Evolutionary conservation across 1,140 invertebrate genomes (phyloP), one percentile per base, ranked within the genome.

Genomic region (Fopius arisanus): DNA sequence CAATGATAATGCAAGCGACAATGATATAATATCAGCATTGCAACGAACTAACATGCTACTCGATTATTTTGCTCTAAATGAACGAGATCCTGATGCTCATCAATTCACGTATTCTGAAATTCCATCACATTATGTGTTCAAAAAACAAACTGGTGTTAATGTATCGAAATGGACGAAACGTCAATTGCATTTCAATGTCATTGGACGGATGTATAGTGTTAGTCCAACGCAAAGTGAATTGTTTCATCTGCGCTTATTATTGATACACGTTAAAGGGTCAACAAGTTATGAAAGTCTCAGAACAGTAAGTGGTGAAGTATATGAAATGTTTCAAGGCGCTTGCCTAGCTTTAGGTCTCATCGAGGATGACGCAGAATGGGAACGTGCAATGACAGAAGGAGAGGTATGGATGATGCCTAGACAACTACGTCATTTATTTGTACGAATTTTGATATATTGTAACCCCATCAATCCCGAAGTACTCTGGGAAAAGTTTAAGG

Each of bases 321-420:
- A 65, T 14, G 16, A 54, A 2, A 84, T 83, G 12, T 86, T 76
- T 73, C 73, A 80, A 77, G 75, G 76, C 66, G 82, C 86, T n/a
- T 83, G 80, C 19, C 74, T 54, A 67, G 72, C 72, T 12, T 7
- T 78, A 16, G 77, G 78, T 37, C 67, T 87, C 4, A 33, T 88
- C 1, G 79, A 85, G 72, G 72, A 87, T 68, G 81, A 87, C 67
- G 28, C 72, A 10, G 77, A 84, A 40, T 85, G 83, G 83, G 69
- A 78, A 41, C 16, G 14, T 10, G 77, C 68, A 5, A 29, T 67
- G 41, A 31, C 9, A 51, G 68, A 70, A 66, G 51, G 28, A 21
- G 74, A 67, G 21, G 19, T 77, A 48, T 77, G 62, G 65, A 23
- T 70, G 70, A 71, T 67, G 33, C 68, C 73, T n/a, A 37, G 6